Conservation (phyloP, 2,113 vertebrate genomes). For the Ochotona curzoniae region DNA sequence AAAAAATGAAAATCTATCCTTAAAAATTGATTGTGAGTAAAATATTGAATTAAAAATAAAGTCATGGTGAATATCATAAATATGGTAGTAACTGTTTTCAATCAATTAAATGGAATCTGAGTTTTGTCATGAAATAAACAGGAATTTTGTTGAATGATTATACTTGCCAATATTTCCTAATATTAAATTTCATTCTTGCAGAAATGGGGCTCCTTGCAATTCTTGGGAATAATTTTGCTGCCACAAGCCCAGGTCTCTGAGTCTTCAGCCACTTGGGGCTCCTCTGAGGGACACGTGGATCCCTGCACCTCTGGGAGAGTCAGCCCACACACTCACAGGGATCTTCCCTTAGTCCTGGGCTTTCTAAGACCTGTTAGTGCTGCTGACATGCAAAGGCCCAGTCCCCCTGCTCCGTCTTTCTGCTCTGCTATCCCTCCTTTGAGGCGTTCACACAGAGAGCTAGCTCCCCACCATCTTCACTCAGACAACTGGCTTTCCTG, state of each 20-base stretch:
- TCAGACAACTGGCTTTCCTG: background rate
- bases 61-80: background rate
- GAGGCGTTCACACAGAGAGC: background rate
- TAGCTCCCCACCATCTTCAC: background rate
- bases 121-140: constrained; percentile 2
- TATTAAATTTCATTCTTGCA: background rate
- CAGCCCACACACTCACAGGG: background rate
- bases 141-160: background rate
- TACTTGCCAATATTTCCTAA: background rate
- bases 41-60: constrained; percentile 36
- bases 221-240: background rate
- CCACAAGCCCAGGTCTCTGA: background rate
- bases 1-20: background rate
- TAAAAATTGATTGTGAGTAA: background rate
- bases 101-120: background rate
- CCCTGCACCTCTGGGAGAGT: background rate
- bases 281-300: background rate
- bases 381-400: background rate
- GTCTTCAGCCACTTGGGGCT: background rate
- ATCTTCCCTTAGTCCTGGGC: background rate
- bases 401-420: background rate
- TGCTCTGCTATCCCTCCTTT: background rate
- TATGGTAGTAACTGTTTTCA: background rate
- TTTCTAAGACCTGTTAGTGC: background rate
- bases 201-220: background rate